Base-by-base conservation (phyloP, 2,113 vertebrate species). In the Heptranchias perlo region DNA sequence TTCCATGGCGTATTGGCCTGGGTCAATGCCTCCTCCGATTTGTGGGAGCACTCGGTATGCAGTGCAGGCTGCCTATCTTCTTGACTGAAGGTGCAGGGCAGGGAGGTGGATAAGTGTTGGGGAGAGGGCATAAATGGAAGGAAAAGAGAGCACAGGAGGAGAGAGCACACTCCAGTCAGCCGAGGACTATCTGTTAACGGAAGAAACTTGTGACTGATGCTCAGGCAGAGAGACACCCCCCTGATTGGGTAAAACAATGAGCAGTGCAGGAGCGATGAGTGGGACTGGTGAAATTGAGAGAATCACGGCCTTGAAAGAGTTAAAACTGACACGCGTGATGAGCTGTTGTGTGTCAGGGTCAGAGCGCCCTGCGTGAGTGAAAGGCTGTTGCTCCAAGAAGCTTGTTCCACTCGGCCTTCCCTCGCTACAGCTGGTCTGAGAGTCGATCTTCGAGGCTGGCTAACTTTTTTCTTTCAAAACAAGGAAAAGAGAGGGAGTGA, bases 261-360 rank as follows among this genome's bases (percentile, higher is more conserved):
- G 28, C 13, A 39, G 76, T 39, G 76, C 13, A 13, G n/a, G 76
- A 78, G 49, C 31, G 28, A 28, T 28, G 28, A n/a, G 54, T 21
- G 52, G 25, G 0, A 35, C 6, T 1, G 49, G 25, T 87, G 84
- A 54, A 11, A 2, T 31, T 16, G 16, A n/a, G 54, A 58, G 87
- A 14, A 61, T 18, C 11, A 0, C 13, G 52, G 89, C 14, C 35
- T 4, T 62, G 89, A 92, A 92, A 61, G 31, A 39, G 89, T 92
- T 92, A 92, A 92, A 14, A 16, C 54, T 61, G 54, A 6, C 89
- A 7, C n/a, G 35, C n/a, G 35, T 35, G 89, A 39, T 62, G 54
- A 62, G 89, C 54, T 21, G 89, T 16, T 58, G 54, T n/a, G 89
- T 92, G 1, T 92, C 89, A 92, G 89, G 89, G 89, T 92, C 89